These are phyloP conservation scores for Drosophila robusta DNA, from an alignment of 2,888 invertebrate species.

Conservation along the genomic window DNA sequence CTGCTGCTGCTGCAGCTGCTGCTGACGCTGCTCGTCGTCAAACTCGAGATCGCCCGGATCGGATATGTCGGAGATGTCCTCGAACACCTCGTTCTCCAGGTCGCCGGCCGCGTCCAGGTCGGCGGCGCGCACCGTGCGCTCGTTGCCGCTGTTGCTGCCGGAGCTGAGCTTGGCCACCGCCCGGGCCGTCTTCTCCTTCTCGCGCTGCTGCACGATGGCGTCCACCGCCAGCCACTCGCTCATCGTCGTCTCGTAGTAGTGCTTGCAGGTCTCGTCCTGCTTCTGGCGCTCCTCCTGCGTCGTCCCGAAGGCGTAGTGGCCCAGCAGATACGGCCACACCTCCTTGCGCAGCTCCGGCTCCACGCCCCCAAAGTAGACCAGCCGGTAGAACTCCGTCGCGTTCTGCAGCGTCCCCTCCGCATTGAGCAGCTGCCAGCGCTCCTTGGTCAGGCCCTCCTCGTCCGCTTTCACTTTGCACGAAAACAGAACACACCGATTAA, in stretches of 20 bases:
- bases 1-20: slow-evolving; percentile 27
- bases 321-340: slow-evolving; percentile 95
- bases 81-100: slow-evolving; percentile 87
- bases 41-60: slow-evolving; percentile 85
- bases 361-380: slow-evolving; percentile 95
- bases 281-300: slow-evolving; percentile 88
- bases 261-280: slow-evolving; percentile 89
- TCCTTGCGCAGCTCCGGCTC: slow-evolving; percentile 91
- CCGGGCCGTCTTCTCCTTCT: slow-evolving; percentile 93
- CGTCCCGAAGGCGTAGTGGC: slow-evolving; percentile 92
- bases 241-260: slow-evolving; percentile 95
- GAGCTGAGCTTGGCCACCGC: slow-evolving; percentile 94
- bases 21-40: slow-evolving; percentile 73
- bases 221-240: slow-evolving; percentile 98
- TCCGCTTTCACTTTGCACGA: slow-evolving; percentile 87
- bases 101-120: slow-evolving; percentile 86
- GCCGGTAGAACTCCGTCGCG: slow-evolving; percentile 90
- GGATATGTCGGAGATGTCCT: slow-evolving; percentile 86
- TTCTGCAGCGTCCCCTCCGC: slow-evolving; percentile 88
- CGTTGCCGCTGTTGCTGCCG: slow-evolving; percentile 88
- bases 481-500: not conserved
- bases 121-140: slow-evolving; percentile 85
- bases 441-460: slow-evolving; percentile 90
- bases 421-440: slow-evolving; percentile 90
- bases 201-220: slow-evolving; percentile 93